Base-by-base conservation (phyloP, 2,113 vertebrate species). In the Solea solea region DNA sequence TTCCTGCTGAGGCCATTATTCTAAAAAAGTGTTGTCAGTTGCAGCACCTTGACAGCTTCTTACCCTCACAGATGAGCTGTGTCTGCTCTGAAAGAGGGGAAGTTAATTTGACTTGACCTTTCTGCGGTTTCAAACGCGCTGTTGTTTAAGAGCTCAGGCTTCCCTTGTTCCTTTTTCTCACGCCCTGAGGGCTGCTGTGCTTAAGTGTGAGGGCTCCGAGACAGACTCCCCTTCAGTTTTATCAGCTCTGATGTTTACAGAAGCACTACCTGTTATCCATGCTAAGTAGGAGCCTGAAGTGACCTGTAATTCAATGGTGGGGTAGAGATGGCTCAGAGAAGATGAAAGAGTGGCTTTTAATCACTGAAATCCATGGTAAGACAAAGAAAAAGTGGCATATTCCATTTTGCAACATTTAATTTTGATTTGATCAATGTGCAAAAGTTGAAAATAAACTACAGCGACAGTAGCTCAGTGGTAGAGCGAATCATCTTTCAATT, bases 31-130 rank as follows among this genome's bases (percentile, higher is more conserved):
- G 82, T 80, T 71, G 68, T 27, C 64, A 53, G 73, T 57, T 81
- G 84, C 80, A 57, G 69, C 34, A 54, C 71, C 75, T 72, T 72
- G 82, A 84, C 82, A 86, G 73, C 58, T 11, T 21, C 63, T 74
- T 69, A 69, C 72, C 72, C 65, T 55, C 67, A 39, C 72, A 76
- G 57, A 80, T 80, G 78, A 86, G 64, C 48, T 69, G 57, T 34
- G 27, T 71, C 56, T 70, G 56, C 65, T 70, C 44, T 67, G 59
- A 64, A 21, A 64, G 59, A 79, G 63, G 61, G 8, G 72, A 81
- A 71, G 76, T 83, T 86, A 40, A 86, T 86, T 77, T 73, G 52
- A 71, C 49, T 78, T 83, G 76, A 86, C 82, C 82, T 82, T 65
- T 88, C 10, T 54, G 62, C 14, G 56, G n/a, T 52, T 69, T 72